phyloP scores from a whole-genome alignment of 2,888 invertebrate species.

The Archips crataeganus region DNA sequence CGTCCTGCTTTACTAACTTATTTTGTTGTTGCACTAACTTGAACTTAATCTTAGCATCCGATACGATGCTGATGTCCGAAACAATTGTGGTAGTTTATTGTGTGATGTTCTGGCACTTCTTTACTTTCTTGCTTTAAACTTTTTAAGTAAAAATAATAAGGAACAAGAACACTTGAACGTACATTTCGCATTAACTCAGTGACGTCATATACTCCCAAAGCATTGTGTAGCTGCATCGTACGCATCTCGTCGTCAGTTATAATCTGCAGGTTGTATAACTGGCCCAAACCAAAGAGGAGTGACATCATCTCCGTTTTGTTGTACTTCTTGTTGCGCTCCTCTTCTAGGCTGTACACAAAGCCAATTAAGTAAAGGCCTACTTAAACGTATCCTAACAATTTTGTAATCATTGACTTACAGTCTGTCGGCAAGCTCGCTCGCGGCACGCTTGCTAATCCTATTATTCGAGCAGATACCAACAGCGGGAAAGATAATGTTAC shows the following conservation, averaged over 20 bases:
- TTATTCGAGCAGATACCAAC: conserved; percentile 81
- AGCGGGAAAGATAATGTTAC: conserved; percentile 79
- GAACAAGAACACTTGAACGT: conserved; percentile 49
- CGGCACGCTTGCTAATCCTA: conserved; percentile 76
- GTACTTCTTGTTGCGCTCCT: conserved; percentile 70
- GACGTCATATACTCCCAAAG: conserved; percentile 75
- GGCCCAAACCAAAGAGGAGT: conserved; percentile 69
- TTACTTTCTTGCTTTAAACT: not conserved
- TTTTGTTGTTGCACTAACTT: not conserved
- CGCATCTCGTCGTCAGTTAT: conserved; percentile 58
- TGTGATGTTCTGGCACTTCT: not conserved
- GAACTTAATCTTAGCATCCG: not conserved
- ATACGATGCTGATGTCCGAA: not conserved
- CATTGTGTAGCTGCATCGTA: conserved; percentile 65
- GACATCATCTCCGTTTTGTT: conserved; percentile 67
- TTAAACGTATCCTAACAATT: conserved; percentile 10
- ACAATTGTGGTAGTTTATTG: not conserved
- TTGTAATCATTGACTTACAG: conserved; percentile 63
- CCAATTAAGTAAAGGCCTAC: conserved; percentile 3
- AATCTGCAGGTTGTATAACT: conserved; percentile 68
- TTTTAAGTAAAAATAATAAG: not conserved
- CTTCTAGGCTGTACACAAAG: conserved; percentile 59
- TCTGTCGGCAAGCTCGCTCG: conserved; percentile 63
- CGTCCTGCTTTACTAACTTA: not conserved
- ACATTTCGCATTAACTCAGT: conserved; percentile 72